A percentile compares a stretch with the other conserved stretches of the same genome.
Evolutionary conservation across 2,888 invertebrate genomes (phyloP).

Genomic region (Tupiocoris notatus): DNA sequence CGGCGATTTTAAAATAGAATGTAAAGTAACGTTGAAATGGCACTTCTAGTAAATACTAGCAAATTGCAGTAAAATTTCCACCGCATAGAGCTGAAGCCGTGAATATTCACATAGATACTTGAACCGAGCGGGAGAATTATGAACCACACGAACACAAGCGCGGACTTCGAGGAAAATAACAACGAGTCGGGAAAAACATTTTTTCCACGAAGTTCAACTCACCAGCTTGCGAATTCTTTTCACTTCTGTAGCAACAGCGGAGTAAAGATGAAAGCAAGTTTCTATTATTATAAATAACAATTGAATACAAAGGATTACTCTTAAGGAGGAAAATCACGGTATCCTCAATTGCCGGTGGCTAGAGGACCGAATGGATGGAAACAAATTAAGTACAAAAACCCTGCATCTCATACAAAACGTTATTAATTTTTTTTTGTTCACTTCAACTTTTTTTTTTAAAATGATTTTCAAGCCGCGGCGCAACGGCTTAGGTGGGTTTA

Average conservation of each 20-base stretch:
- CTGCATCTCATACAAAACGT: conserved; percentile 34
- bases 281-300: conserved; percentile 8
- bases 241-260: not conserved
- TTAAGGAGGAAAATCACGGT: not conserved
- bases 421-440: conserved; percentile 4
- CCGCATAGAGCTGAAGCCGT: conserved; percentile 18
- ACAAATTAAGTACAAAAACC: conserved; percentile 47
- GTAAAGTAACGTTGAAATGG: conserved; percentile 45
- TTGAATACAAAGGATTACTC: conserved; percentile 1
- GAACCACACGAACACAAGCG: conserved; percentile 18
- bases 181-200: too few species aligned
- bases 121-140: not conserved
- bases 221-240: not conserved
- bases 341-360: not conserved
- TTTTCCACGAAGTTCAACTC: not conserved
- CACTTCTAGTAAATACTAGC: conserved; percentile 41
- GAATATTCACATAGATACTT: not conserved
- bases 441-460: conserved; percentile 32
- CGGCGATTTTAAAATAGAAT: conserved; percentile 21
- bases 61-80: conserved; percentile 4
- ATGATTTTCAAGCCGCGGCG: not conserved
- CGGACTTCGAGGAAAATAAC: conserved; percentile 8
- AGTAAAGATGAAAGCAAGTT: not conserved
- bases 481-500: not conserved
- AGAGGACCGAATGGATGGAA: conserved; percentile 44